Evolutionary conservation across 1,140 invertebrate species (phyloP).

Genomic region (Drosophila lacteicornis): DNA sequence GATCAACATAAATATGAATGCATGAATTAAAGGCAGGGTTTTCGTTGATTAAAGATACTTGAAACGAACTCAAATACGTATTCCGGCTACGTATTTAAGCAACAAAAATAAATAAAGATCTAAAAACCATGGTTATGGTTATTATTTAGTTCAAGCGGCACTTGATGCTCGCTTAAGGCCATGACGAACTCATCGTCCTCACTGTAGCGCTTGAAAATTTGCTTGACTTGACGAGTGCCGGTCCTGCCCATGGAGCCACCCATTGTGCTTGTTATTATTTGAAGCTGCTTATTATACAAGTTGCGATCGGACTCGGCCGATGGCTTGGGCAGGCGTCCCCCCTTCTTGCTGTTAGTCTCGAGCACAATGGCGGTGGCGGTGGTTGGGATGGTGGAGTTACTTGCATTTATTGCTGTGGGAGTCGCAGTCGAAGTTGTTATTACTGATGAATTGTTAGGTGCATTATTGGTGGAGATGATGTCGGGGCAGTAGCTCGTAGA

Average conservation of each 20-base stretch:
- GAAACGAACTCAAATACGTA: conserved; percentile 11
- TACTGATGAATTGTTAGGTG: conserved; percentile 65
- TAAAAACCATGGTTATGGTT: conserved; percentile 48
- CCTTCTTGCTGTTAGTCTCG: conserved; percentile 45
- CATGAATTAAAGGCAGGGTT: conserved; percentile 3
- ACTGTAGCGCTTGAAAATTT: conserved; percentile 64
- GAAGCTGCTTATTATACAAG: conserved; percentile 78
- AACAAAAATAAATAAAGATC: not conserved
- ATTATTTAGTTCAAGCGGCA: conserved; percentile 53
- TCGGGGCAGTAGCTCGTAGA: conserved; percentile 25
- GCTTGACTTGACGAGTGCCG: conserved; percentile 25
- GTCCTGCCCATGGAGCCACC: conserved; percentile 27
- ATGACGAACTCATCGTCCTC: conserved; percentile 63
- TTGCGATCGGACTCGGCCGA: conserved; percentile 67
- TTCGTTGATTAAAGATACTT: not conserved
- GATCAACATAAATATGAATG: conserved; percentile 5
- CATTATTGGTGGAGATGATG: conserved; percentile 47
- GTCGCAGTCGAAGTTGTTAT: conserved; percentile 33
- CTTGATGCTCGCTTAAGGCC: conserved; percentile 32
- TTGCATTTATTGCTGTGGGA: conserved; percentile 12
- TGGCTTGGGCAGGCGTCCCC: conserved; percentile 59
- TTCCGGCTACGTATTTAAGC: conserved; percentile 29
- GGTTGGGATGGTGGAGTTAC: conserved; percentile 12
- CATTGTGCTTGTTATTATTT: conserved; percentile 78
- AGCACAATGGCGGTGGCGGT: conserved; percentile 5